Evolutionary conservation across 2,113 vertebrate species (phyloP), one percentile per base, ranked within the genome.

Genomic region (Pterocles orientalis): DNA sequence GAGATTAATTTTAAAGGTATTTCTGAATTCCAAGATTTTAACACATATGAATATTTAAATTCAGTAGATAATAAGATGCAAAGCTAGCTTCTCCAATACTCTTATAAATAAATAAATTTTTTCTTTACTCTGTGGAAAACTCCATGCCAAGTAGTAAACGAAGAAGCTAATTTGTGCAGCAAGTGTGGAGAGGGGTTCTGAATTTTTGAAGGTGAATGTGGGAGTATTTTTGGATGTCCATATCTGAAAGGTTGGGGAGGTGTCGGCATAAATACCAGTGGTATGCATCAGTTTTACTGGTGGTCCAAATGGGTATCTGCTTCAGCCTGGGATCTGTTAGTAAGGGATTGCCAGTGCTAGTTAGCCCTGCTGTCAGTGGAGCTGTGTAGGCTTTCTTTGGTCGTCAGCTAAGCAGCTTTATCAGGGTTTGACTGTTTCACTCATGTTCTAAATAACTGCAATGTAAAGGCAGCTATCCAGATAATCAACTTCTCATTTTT

Each of bases 111-210:
- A 72, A 60, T 64, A 3, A 41, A 51, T 14, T 4, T 50, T 81
- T 84, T 61, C 3, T 81, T 47, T 84, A 26, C 47, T 89, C 29
- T n/a, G 15, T 80, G 69, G 45, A 77, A 53, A 68, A 34, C 28
- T 68, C 56, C 10, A 17, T 57, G 36, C 28, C 53, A 70, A 25
- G 36, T 65, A 61, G 14, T 41, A 70, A 69, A 68, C 18, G 43
- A 29, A 89, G 20, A 39, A 41, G 28, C 8, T 87, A 41, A 58
- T 93, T 89, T 77, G 33, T 86, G 54, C 69, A 77, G n/a, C 3
- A 6, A 65, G 10, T 23, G 10, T 86, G 56, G 54, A 73, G 34
- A 45, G 14, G 0, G 0, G 13, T 61, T 29, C 7, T 77, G 20
- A 69, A 1, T 60, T 80, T 76, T 71, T 80, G 45, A 68, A 51